Conservation (phyloP, 92 coral and sea anemone genomes). For the Zoanthus sociatus region DNA sequence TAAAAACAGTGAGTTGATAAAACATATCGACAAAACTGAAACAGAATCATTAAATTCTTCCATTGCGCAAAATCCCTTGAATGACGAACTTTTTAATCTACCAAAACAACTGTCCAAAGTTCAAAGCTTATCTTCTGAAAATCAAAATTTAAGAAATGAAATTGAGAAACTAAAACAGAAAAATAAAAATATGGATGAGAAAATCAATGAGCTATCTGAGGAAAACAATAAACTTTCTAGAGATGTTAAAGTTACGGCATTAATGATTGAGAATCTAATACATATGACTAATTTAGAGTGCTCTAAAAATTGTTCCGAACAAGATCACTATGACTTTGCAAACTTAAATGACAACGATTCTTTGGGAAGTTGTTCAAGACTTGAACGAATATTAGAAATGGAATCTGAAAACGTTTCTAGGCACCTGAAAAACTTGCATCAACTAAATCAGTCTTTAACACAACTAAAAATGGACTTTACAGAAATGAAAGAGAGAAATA, state of each 20-base stretch:
- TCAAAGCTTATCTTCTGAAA: conserved; percentile 17
- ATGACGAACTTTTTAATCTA: neutral
- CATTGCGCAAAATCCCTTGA: conserved; percentile 19
- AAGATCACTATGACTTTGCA: conserved; percentile 17
- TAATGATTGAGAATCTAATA: conserved; percentile 44
- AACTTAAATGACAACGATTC: neutral
- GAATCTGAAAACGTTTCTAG: conserved; percentile 17
- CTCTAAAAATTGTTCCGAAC: conserved; percentile 50
- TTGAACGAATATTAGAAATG: neutral
- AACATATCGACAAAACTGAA: conserved; percentile 25
- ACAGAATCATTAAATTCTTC: conserved; percentile 36
- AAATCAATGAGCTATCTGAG: neutral
- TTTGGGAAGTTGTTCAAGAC: neutral
- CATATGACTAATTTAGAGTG: conserved; percentile 32
- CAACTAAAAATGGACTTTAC: conserved; percentile 14
- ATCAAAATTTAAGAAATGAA: conserved; percentile 3
- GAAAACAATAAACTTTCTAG: conserved; percentile 23
- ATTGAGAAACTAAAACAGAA: neutral
- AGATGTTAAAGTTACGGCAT: conserved; percentile 51
- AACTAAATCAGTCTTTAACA: conserved; percentile 6
- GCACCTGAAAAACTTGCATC: conserved; percentile 19
- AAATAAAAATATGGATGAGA: conserved; percentile 23
- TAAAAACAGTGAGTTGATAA: conserved; percentile 54
- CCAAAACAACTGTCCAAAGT: neutral
- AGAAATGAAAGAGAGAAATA: neutral